Conservation (phyloP, 2,797 vertebrate species). For the Selene dorsalis region DNA sequence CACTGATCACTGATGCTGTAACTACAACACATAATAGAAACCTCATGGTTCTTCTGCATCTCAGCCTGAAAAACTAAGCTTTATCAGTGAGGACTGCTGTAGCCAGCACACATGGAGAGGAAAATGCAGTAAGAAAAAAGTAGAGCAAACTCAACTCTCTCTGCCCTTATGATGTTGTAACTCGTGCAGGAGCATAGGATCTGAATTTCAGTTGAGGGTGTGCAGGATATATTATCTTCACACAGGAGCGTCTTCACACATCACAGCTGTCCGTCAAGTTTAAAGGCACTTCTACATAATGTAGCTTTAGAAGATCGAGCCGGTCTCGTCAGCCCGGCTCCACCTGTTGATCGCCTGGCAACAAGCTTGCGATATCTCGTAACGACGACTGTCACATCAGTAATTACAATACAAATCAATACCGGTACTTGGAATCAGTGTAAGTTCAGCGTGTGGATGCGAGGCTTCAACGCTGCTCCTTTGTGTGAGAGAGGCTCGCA, state of each 20-base stretch:
- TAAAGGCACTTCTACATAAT: not conserved
- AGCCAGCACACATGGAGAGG: not conserved
- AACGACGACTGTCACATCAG: not conserved
- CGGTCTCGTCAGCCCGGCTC: not conserved
- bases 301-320: constrained; percentile 9
- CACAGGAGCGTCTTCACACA: constrained; percentile 18
- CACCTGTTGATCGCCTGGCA: constrained; percentile 29
- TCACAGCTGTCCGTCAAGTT: constrained; percentile 45
- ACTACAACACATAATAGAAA: no score
- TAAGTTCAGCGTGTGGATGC: not conserved
- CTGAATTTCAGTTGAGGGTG: not conserved
- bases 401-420: not conserved
- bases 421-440: not conserved
- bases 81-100: not conserved
- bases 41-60: not conserved
- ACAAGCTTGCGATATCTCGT: not conserved
- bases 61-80: not conserved
- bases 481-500: constrained; percentile 9
- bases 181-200: not conserved
- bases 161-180: not conserved
- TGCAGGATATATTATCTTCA: not conserved
- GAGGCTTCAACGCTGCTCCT: not conserved
- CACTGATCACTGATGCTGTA: no score
- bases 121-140: not conserved
- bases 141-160: not conserved